Percentiles rank a stretch among this genome's conserved stretches.
These are phyloP conservation scores for Poecilobothrus nobilitatus DNA, from an alignment of 2,888 invertebrate species.

Conservation along the genomic window DNA sequence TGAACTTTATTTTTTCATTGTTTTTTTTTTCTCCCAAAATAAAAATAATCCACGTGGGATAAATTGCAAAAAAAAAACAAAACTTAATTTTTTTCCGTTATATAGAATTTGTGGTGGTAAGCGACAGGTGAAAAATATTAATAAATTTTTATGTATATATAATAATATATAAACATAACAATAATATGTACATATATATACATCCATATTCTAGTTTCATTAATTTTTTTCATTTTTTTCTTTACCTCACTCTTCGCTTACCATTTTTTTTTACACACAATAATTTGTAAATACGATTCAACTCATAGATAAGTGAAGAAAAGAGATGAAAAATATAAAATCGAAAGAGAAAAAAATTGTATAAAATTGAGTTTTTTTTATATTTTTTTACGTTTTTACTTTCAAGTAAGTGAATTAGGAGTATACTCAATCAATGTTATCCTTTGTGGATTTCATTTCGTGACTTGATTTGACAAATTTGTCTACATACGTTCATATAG, in stretches of 20 bases:
- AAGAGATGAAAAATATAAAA: no score
- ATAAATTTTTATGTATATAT: not conserved
- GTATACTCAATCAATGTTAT: not conserved
- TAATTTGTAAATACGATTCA: no score
- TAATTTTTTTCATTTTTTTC: not conserved
- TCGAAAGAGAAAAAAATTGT: no score
- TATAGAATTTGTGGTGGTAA: not conserved
- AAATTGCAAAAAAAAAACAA: not conserved
- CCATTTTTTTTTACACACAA: no score
- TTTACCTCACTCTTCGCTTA: no score
- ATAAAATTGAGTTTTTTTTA: no score
- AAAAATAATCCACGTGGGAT: not conserved
- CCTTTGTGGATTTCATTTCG: not conserved
- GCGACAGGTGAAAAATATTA: not conserved
- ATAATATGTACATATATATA: not conserved
- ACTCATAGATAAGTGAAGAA: no score
- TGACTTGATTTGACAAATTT: not conserved
- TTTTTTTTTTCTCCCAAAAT: no score
- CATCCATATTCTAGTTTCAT: not conserved
- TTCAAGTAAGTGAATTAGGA: not conserved
- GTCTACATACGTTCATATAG: no score
- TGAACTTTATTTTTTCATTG: no score
- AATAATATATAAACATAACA: no score
- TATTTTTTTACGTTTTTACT: not conserved
- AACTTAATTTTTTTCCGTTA: no score